Evolutionary conservation across 2,113 vertebrate genomes (phyloP).

Genomic region (Lamprologus sp.): DNA sequence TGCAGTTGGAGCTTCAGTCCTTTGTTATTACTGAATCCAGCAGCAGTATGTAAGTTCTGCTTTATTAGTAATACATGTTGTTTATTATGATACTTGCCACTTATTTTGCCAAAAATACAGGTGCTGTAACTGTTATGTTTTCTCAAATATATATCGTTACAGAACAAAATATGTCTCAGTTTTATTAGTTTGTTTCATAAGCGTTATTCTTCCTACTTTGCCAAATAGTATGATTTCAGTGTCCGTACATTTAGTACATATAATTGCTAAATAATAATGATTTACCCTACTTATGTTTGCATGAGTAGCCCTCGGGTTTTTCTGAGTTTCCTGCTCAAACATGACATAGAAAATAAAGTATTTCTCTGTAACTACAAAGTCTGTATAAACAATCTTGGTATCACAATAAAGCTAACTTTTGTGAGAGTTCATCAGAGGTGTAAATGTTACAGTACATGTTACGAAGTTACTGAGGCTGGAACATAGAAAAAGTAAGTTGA

Average conservation of each 20-base stretch:
- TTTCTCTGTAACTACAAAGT: background rate
- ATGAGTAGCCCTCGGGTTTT: background rate
- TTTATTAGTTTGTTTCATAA: background rate
- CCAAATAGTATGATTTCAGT: background rate
- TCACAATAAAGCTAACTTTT: background rate
- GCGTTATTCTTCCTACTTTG: background rate
- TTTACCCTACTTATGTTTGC: background rate
- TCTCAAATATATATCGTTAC: rapidly evolving
- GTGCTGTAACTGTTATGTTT: background rate
- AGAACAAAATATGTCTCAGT: background rate
- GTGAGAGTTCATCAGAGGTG: background rate
- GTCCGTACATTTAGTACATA: background rate
- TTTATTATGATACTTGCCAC: background rate
- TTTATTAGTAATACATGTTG: background rate
- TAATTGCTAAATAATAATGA: background rate
- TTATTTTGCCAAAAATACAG: background rate
- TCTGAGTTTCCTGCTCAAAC: background rate
- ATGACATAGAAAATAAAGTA: background rate
- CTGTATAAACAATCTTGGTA: background rate
- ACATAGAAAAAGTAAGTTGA: background rate
- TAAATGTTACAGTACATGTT: background rate
- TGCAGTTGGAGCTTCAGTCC: background rate
- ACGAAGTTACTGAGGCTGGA: background rate
- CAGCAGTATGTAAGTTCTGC: background rate
- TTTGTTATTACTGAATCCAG: background rate